A percentile compares a stretch with the other conserved stretches of the same genome.
phyloP scores from a whole-genome alignment of 2,113 vertebrate species.

The Oncorhynchus mykiss region DNA sequence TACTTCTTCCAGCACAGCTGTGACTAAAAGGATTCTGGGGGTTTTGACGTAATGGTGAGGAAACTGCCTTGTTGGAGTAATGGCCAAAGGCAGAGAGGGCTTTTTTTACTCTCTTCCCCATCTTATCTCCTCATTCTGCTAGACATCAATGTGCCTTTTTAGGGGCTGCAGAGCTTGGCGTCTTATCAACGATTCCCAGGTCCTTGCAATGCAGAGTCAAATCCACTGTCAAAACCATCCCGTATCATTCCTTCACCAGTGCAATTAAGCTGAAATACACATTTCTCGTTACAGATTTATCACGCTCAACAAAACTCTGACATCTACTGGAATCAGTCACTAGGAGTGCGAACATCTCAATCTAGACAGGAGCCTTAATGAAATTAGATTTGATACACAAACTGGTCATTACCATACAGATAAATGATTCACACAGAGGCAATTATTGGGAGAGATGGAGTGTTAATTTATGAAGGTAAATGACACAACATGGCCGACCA shows the following conservation, averaged over 20 bases:
- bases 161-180: slow-evolving; percentile 53
- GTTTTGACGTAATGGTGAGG: slow-evolving; percentile 59
- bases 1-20: slow-evolving; percentile 63
- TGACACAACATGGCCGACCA: no score
- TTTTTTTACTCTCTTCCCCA: slow-evolving; percentile 25
- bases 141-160: slow-evolving; percentile 58
- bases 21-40: slow-evolving; percentile 73
- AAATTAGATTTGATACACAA: slow-evolving; percentile 34
- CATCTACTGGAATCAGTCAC: slow-evolving; percentile 21
- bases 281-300: slow-evolving; percentile 29
- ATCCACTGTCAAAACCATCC: slow-evolving; percentile 49
- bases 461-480: no score
- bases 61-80: slow-evolving; percentile 53
- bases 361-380: slow-evolving; percentile 51
- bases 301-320: slow-evolving; percentile 49
- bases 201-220: slow-evolving; percentile 46
- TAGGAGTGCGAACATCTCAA: slow-evolving; percentile 24
- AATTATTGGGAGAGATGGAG: no score
- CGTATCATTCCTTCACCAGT: slow-evolving; percentile 30
- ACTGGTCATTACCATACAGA: no score
- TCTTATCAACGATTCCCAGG: slow-evolving; percentile 72
- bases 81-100: slow-evolving; percentile 51
- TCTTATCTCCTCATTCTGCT: slow-evolving; percentile 56
- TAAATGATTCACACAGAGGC: no score
- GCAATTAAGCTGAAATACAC: neutral